These are phyloP conservation scores for Gisinianus flammeolus DNA, from an alignment of 2,888 invertebrate species.

Conservation along the genomic window DNA sequence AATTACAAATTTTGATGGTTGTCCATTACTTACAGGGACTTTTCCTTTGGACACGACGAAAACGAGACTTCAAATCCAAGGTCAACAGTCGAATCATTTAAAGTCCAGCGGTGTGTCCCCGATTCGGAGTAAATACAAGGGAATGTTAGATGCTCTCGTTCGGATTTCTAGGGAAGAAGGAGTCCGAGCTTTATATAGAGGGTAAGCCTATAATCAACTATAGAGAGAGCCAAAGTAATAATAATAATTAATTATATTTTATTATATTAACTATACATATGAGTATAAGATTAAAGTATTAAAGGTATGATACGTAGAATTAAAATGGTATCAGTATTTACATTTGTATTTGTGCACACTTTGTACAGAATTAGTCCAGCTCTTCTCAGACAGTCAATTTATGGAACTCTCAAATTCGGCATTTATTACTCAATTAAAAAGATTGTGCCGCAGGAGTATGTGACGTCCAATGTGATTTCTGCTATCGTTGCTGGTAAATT, in stretches of 20 bases:
- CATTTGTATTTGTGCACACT: not conserved
- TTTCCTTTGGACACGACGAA: slow-evolving; percentile 97
- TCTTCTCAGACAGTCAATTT: slow-evolving; percentile 88
- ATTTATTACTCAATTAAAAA: slow-evolving; percentile 90
- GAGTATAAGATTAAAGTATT: too few species aligned
- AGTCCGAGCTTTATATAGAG: slow-evolving; percentile 80
- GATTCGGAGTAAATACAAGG: slow-evolving; percentile 78
- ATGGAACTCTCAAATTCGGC: slow-evolving; percentile 96
- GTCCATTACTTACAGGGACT: slow-evolving; percentile 72
- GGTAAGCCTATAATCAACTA: slow-evolving; percentile 66
- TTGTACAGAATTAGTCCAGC: slow-evolving; percentile 85
- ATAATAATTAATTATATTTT: not conserved
- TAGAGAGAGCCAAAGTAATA: not conserved
- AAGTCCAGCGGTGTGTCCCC: slow-evolving; percentile 54
- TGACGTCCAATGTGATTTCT: slow-evolving; percentile 62
- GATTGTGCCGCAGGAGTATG: slow-evolving; percentile 63
- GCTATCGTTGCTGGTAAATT: slow-evolving; percentile 63
- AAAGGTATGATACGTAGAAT: too few species aligned
- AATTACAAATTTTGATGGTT: not conserved
- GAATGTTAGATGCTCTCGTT: slow-evolving; percentile 89
- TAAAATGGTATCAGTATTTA: too few species aligned
- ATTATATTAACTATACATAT: not conserved
- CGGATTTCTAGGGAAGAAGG: slow-evolving; percentile 88
- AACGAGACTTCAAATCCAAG: slow-evolving; percentile 92
- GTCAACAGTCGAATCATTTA: slow-evolving; percentile 72